Evolutionary conservation across 2,797 vertebrate species (phyloP).

Genomic region (Diceros bicornis): DNA sequence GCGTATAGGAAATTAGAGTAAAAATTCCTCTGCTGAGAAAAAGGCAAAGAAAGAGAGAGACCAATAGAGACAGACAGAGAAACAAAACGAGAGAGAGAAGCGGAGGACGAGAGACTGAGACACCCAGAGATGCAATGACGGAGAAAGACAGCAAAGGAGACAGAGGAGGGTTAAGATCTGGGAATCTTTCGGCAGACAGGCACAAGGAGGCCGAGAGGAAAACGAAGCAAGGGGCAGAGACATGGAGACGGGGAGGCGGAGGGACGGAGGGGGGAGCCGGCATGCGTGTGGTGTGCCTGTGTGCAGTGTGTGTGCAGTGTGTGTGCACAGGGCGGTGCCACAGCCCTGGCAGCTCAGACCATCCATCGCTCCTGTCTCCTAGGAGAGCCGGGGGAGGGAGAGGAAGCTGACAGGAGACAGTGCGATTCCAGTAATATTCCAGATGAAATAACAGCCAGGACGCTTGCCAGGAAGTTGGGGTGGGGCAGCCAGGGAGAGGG

Average conservation of each 20-base stretch:
- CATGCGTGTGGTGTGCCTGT: fast-evolving
- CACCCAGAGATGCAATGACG: fast-evolving
- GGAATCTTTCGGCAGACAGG: not conserved
- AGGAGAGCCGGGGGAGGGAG: not conserved
- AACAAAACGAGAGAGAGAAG: fast-evolving
- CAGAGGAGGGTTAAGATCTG: fast-evolving
- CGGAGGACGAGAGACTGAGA: not conserved
- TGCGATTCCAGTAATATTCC: conserved; percentile 67
- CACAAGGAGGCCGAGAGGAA: not conserved
- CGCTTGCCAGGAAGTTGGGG: not conserved
- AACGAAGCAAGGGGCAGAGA: not conserved
- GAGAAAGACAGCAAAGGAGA: not conserved
- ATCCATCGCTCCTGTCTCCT: not conserved
- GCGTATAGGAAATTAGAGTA: not conserved
- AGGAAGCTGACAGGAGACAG: conserved; percentile 42
- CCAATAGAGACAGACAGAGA: not conserved
- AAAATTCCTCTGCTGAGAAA: not conserved
- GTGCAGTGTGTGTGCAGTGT: no score
- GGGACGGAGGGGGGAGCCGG: not conserved
- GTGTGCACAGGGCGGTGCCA: fast-evolving
- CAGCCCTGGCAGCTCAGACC: not conserved
- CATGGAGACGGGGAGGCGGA: not conserved
- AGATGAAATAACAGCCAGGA: conserved; percentile 45
- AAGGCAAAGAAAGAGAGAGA: not conserved
- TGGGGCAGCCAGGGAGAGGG: not conserved